These are phyloP conservation scores for Diuraphis noxia DNA, from an alignment of 1,140 invertebrate genomes.

Conservation along the genomic window DNA sequence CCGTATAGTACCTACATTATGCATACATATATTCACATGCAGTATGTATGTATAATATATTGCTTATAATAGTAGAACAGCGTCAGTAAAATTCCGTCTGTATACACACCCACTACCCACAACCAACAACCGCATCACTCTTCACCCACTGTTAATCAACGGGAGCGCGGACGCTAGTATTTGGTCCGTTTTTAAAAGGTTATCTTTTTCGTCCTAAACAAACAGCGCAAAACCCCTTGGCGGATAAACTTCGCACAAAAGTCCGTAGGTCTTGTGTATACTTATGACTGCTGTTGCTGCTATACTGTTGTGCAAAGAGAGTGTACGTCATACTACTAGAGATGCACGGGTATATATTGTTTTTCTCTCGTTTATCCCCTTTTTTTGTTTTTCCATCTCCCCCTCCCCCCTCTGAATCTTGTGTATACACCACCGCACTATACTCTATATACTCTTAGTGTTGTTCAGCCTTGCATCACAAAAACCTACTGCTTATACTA, in stretches of 20 bases:
- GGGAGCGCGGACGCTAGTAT: background rate
- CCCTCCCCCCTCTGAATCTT: background rate
- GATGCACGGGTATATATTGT: background rate
- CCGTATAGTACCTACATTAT: background rate
- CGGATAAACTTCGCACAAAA: slow-evolving; percentile 38
- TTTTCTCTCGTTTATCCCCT: background rate
- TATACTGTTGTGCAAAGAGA: slow-evolving; percentile 39
- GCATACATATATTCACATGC: background rate
- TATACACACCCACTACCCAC: background rate
- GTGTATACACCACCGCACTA: slow-evolving; percentile 23
- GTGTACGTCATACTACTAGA: background rate
- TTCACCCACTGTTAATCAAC: slow-evolving; percentile 36
- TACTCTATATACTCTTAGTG: background rate
- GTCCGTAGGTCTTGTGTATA: slow-evolving; percentile 47
- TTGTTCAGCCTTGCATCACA: slow-evolving; percentile 23
- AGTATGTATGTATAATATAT: slow-evolving; percentile 9
- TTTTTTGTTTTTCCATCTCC: background rate
- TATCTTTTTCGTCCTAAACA: slow-evolving; percentile 52
- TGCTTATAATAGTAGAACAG: background rate
- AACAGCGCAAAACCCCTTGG: slow-evolving; percentile 41
- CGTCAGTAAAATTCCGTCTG: background rate
- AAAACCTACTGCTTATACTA: background rate
- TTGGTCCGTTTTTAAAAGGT: slow-evolving; percentile 50
- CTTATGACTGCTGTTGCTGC: slow-evolving; percentile 16
- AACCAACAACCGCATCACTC: background rate